Conservation (phyloP, 2,113 vertebrate species). For the Mesitornis unicolor region DNA sequence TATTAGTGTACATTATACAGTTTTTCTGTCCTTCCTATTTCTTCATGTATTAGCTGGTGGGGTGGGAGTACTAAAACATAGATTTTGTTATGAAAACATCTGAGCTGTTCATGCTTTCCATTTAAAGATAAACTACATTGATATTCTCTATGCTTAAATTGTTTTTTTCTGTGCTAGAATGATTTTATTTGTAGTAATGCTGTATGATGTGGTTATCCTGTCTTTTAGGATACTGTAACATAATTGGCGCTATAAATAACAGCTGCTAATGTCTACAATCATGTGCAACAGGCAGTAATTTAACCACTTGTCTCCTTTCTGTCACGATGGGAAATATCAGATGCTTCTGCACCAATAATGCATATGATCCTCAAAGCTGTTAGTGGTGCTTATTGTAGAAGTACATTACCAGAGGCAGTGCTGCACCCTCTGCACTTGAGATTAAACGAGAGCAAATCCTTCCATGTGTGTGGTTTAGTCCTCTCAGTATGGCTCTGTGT, state of each 20-base stretch:
- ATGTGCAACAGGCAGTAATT: conserved; percentile 23
- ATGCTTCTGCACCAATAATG: neutral
- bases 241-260: conserved; percentile 41
- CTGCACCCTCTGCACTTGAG: neutral
- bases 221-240: conserved; percentile 25
- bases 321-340: neutral
- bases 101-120: neutral
- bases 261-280: conserved; percentile 22
- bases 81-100: neutral
- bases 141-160: neutral
- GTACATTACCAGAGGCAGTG: neutral
- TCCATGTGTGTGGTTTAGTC: neutral
- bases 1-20: neutral
- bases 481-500: neutral
- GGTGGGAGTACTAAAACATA: neutral
- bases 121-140: neutral
- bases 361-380: neutral
- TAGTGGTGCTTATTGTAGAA: neutral
- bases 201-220: neutral
- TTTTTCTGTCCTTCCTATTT: neutral
- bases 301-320: conserved; percentile 15
- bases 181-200: conserved; percentile 27
- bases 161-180: neutral
- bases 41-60: neutral
- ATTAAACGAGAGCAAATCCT: neutral